Percentiles rank a stretch among this genome's conserved stretches.
Conservation (phyloP, 2,113 vertebrate species). For the Rhadina sibilatrix region DNA sequence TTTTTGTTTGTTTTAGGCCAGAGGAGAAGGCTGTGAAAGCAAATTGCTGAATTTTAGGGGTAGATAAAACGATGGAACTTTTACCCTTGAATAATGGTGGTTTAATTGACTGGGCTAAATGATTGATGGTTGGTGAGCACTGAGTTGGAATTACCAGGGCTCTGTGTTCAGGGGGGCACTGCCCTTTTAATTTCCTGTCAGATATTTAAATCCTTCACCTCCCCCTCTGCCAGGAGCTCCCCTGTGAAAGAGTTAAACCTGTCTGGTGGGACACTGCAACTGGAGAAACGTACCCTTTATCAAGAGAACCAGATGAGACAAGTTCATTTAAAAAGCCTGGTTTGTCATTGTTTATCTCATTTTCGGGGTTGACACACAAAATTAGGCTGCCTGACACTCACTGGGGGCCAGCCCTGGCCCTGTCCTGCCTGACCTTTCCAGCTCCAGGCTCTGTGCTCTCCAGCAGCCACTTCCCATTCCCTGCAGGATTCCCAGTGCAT, state of each 20-base stretch:
- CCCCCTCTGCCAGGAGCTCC: not conserved
- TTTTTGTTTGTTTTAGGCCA: not conserved
- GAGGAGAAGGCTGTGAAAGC: not conserved
- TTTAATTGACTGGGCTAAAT: slow-evolving; percentile 37
- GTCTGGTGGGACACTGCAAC: slow-evolving; percentile 39
- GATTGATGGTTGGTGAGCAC: slow-evolving; percentile 49
- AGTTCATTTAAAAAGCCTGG: slow-evolving; percentile 84
- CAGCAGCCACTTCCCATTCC: slow-evolving; percentile 12
- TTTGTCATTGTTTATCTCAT: slow-evolving; percentile 86
- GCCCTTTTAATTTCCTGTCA: slow-evolving; percentile 60
- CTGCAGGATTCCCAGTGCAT: not conserved
- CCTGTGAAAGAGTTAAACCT: slow-evolving; percentile 72
- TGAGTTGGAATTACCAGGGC: slow-evolving; percentile 23
- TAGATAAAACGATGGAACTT: not conserved
- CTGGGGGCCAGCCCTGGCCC: slow-evolving; percentile 64
- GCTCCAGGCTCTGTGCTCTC: not conserved
- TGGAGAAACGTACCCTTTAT: slow-evolving; percentile 66
- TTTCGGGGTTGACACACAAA: slow-evolving; percentile 81
- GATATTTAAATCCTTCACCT: slow-evolving; percentile 25
- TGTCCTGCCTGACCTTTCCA: slow-evolving; percentile 69
- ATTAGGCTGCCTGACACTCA: slow-evolving; percentile 81
- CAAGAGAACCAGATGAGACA: slow-evolving; percentile 87
- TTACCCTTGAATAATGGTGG: slow-evolving; percentile 4
- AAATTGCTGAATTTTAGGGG: slow-evolving; percentile 1
- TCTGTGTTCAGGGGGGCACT: not conserved